Percentiles rank a stretch among this genome's conserved stretches.
These are phyloP conservation scores for Aphodius granarius DNA, from an alignment of 2,888 invertebrate species.

Conservation along the genomic window DNA sequence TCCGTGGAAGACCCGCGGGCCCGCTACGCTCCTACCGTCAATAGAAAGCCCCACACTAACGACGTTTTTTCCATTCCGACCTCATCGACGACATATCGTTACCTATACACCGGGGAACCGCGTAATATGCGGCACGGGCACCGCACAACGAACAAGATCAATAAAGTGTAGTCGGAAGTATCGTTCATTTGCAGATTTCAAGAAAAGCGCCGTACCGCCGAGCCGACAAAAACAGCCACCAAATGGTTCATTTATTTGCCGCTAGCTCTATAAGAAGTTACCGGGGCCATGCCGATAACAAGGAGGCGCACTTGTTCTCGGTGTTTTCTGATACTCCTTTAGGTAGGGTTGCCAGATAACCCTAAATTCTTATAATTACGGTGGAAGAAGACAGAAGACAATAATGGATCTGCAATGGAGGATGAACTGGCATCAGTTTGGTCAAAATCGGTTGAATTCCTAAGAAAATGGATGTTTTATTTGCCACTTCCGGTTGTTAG, in stretches of 20 bases:
- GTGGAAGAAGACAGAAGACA: no score
- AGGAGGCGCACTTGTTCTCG: constrained; percentile 17
- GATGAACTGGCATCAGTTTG: no score
- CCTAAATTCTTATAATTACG: no score
- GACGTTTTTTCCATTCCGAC: constrained; percentile 16
- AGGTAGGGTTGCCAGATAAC: no score
- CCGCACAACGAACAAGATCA: constrained; percentile 19
- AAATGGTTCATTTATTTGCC: constrained; percentile 30
- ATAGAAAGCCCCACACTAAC: constrained; percentile 9
- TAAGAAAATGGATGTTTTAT: no score
- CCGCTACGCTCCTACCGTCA: background rate
- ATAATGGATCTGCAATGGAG: no score
- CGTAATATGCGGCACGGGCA: constrained; percentile 19
- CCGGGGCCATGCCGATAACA: constrained; percentile 27
- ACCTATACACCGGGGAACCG: constrained; percentile 17
- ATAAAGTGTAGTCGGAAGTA: constrained; percentile 29
- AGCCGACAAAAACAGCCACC: constrained; percentile 15
- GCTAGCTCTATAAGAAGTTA: constrained; percentile 28
- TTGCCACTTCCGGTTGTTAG: no score
- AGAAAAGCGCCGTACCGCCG: constrained; percentile 19
- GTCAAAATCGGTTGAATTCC: no score
- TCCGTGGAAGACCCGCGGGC: background rate
- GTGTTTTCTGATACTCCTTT: background rate
- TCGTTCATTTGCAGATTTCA: constrained; percentile 27
- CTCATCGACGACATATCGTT: constrained; percentile 22